phyloP scores from a whole-genome alignment of 2,113 vertebrate genomes.

The Perca schrenkii region DNA sequence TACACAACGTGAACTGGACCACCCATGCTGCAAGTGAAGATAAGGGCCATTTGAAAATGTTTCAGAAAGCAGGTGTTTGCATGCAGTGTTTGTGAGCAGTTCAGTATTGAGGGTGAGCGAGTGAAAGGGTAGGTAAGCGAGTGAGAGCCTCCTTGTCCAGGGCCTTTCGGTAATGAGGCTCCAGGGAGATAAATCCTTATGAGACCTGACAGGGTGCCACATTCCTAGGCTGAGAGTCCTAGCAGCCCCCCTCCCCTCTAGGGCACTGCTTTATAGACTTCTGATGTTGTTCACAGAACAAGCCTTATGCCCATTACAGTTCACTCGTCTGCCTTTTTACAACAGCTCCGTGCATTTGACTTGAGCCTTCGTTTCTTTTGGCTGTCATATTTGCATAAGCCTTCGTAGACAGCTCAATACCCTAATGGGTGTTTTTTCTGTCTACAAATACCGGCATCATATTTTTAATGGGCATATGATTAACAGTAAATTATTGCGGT shows the following conservation, averaged over 20 bases:
- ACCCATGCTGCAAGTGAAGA: conserved; percentile 2
- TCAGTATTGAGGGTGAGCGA: conserved; percentile 30
- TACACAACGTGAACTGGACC: background rate
- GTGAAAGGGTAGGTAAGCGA: conserved; percentile 41
- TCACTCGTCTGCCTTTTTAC: conserved; percentile 30
- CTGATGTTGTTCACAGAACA: conserved; percentile 55
- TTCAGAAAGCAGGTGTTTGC: conserved; percentile 6
- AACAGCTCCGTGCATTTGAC: background rate
- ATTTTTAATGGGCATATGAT: background rate
- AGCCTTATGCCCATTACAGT: conserved; percentile 30
- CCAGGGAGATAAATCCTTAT: conserved; percentile 78
- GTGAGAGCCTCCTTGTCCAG: conserved; percentile 53
- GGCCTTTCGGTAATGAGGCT: conserved; percentile 73
- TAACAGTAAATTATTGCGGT: conserved; percentile 4
- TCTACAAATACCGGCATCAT: background rate
- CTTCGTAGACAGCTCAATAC: background rate
- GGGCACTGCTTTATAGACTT: conserved; percentile 65
- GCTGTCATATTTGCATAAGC: background rate
- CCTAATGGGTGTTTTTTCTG: background rate
- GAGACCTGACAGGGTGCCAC: conserved; percentile 81
- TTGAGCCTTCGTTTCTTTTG: background rate
- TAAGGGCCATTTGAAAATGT: background rate
- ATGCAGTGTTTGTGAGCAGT: conserved; percentile 1
- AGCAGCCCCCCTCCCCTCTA: conserved; percentile 59
- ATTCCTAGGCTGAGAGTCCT: conserved; percentile 72